Evolutionary conservation across 2,888 invertebrate species (phyloP).

Genomic region (Stictocephala bisonia): DNA sequence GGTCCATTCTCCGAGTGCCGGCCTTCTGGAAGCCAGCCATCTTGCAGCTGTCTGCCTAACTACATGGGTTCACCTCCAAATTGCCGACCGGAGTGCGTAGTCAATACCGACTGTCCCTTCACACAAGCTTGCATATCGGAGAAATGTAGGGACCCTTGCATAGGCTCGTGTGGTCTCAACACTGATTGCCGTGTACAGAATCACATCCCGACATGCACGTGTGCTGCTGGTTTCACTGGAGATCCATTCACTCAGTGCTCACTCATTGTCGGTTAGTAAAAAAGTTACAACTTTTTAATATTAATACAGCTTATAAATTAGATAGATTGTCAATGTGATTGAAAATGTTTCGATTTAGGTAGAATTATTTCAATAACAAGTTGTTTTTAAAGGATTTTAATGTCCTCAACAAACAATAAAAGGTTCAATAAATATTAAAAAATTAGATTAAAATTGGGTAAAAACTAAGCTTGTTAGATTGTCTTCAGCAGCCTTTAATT

Average conservation of each 20-base stretch:
- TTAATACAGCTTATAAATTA: too few species aligned
- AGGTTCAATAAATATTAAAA: too few species aligned
- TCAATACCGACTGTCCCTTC: constrained; percentile 66
- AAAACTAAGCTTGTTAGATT: too few species aligned
- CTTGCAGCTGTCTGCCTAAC: constrained; percentile 65
- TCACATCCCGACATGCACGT: constrained; percentile 67
- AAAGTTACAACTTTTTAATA: too few species aligned
- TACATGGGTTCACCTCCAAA: constrained; percentile 66
- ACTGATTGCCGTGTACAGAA: constrained; percentile 66
- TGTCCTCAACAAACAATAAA: too few species aligned
- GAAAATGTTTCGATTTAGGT: too few species aligned
- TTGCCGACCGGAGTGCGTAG: constrained; percentile 66
- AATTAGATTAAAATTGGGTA: too few species aligned
- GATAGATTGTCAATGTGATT: too few species aligned
- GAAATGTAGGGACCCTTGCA: constrained; percentile 67
- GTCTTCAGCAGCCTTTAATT: too few species aligned
- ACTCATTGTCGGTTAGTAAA: constrained; percentile 67
- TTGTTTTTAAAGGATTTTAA: too few species aligned
- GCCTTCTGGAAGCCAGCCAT: constrained; percentile 62
- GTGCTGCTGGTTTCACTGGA: constrained; percentile 73
- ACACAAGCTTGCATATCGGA: constrained; percentile 66
- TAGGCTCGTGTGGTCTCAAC: constrained; percentile 67
- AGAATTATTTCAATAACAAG: too few species aligned
- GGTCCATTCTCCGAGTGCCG: constrained; percentile 66
- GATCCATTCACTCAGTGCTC: constrained; percentile 80